Conservation (phyloP, 2,888 invertebrate genomes). For the Gisinianus flammeolus region DNA sequence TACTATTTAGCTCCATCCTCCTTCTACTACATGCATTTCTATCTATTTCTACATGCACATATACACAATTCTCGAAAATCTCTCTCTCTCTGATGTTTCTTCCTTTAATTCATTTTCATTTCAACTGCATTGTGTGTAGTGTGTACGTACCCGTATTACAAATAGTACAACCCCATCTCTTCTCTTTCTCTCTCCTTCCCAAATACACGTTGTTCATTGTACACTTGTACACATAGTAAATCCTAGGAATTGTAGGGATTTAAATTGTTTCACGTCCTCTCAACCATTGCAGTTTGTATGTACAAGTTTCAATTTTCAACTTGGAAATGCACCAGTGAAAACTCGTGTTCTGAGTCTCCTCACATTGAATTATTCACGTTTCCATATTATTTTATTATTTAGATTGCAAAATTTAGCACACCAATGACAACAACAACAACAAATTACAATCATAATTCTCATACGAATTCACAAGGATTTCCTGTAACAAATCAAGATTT, state of each 20-base stretch:
- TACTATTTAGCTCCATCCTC: too few relatives aligned
- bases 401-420: too few relatives aligned
- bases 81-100: neutral
- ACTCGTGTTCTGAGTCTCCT: neutral
- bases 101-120: too few relatives aligned
- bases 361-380: neutral
- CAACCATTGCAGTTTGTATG: neutral
- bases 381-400: too few relatives aligned
- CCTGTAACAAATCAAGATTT: too few relatives aligned
- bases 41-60: neutral
- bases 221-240: neutral
- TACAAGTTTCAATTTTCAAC: neutral
- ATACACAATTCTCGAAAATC: neutral
- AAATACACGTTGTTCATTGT: neutral
- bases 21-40: too few relatives aligned
- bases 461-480: too few relatives aligned
- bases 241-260: slow-evolving; percentile 1
- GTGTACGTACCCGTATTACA: neutral
- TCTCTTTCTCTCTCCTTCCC: neutral
- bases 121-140: neutral
- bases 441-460: too few relatives aligned
- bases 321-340: neutral
- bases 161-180: neutral
- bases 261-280: slow-evolving; percentile 6
- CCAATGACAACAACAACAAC: too few relatives aligned